Conservation (phyloP, 2,113 vertebrate genomes). For the Scalopus aquaticus region DNA sequence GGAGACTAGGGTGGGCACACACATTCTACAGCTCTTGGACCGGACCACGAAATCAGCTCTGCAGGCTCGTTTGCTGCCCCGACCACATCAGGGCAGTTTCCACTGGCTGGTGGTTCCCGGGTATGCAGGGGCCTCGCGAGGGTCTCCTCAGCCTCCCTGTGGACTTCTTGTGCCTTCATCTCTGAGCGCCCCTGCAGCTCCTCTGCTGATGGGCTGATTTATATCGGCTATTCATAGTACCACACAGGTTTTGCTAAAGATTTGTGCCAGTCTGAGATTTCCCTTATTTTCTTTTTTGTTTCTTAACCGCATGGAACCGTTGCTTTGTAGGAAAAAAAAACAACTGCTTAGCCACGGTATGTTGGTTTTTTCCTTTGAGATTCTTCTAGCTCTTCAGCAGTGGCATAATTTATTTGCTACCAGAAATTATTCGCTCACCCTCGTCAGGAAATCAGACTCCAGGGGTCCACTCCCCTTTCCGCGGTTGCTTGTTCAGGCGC, state of each 20-base stretch:
- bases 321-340: background rate
- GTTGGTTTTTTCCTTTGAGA: background rate
- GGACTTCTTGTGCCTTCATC: background rate
- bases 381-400: background rate
- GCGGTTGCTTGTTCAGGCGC: background rate
- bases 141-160: background rate
- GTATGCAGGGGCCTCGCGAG: fast-evolving
- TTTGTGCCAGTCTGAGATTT: background rate
- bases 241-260: background rate
- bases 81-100: fast-evolving
- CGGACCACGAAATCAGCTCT: background rate
- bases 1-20: background rate
- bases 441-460: background rate
- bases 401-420: background rate
- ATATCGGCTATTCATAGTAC: background rate
- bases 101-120: background rate
- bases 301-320: background rate
- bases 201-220: background rate
- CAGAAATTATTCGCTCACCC: background rate
- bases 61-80: no score
- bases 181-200: background rate
- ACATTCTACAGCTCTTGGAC: no score
- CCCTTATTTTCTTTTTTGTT: background rate
- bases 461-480: no score
- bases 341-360: background rate